Conservation (phyloP, 1,140 invertebrate genomes). For the fruit fly (Drosophila melanogaster) region DNA sequence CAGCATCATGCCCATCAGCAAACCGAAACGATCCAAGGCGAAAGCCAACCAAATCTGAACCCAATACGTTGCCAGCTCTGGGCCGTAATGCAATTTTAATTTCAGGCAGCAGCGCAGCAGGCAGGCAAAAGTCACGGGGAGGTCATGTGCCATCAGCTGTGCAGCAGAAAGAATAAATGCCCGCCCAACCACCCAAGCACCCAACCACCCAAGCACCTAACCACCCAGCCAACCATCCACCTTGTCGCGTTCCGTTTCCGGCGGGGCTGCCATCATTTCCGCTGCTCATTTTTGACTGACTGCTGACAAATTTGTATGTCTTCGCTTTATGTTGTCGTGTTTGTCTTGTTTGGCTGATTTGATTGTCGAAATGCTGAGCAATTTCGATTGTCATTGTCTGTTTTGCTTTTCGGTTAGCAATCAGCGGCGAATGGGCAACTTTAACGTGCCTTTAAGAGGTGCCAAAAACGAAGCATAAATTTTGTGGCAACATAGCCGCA, state of each 20-base stretch:
- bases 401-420: conserved; percentile 29
- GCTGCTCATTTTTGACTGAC: conserved; percentile 76
- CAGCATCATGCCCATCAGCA: conserved; percentile 11
- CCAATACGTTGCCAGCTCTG: conserved; percentile 39
- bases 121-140: conserved; percentile 50
- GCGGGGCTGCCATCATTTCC: conserved; percentile 74
- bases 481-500: conserved; percentile 62
- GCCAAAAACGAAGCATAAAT: conserved; percentile 63
- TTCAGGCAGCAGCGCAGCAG: conserved; percentile 66
- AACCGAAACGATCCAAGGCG: conserved; percentile 35
- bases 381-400: conserved; percentile 62
- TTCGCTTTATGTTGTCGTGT: conserved; percentile 57
- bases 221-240: conserved; percentile 20
- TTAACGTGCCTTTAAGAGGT: conserved; percentile 33
- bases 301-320: conserved; percentile 62
- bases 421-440: conserved; percentile 35
- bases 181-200: background rate
- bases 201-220: background rate
- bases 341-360: conserved; percentile 68
- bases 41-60: conserved; percentile 31
- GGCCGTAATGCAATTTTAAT: conserved; percentile 80
- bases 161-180: conserved; percentile 19
- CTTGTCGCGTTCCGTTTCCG: conserved; percentile 67
- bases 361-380: conserved; percentile 63
- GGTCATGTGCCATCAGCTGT: conserved; percentile 54